Conservation (phyloP, 1,140 invertebrate species). For the Meloidogyne exigua region DNA sequence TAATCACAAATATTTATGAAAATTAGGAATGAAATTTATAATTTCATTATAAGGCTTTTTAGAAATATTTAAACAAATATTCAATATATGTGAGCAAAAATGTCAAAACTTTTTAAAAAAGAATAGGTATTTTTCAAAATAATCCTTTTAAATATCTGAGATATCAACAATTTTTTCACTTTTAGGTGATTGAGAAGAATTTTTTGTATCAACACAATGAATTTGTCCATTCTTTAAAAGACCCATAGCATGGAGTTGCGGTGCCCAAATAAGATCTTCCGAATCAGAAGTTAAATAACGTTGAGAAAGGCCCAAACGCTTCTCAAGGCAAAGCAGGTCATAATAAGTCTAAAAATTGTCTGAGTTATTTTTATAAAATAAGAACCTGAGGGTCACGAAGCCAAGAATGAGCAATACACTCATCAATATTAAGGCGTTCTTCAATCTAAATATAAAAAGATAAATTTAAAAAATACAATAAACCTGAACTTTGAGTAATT, state of each 20-base stretch:
- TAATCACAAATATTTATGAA: too few relatives aligned
- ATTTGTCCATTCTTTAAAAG: slow-evolving; percentile 9
- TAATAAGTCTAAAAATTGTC: slow-evolving; percentile 37
- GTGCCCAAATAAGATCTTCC: slow-evolving; percentile 22
- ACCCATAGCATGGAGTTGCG: slow-evolving; percentile 21
- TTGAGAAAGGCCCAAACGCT: slow-evolving; percentile 12
- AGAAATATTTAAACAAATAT: background rate
- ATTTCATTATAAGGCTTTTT: background rate
- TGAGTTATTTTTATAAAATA: slow-evolving; percentile 30
- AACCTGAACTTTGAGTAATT: slow-evolving; percentile 94
- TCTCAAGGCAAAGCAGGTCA: slow-evolving; percentile 26
- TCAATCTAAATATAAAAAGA: slow-evolving; percentile 49
- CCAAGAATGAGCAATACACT: slow-evolving; percentile 89
- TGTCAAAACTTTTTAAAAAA: background rate
- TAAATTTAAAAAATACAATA: background rate
- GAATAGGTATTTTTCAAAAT: background rate
- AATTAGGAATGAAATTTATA: background rate
- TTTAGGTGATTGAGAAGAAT: background rate
- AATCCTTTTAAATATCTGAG: background rate
- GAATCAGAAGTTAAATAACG: slow-evolving; percentile 30
- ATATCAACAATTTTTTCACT: background rate
- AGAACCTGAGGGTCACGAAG: slow-evolving; percentile 70
- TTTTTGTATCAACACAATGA: background rate
- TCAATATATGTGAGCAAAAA: background rate
- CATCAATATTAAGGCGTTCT: slow-evolving; percentile 76